Percentiles rank a stretch among this genome's conserved stretches.
Conservation (phyloP, 1,140 invertebrate species). For the Drosophila arawakana region DNA sequence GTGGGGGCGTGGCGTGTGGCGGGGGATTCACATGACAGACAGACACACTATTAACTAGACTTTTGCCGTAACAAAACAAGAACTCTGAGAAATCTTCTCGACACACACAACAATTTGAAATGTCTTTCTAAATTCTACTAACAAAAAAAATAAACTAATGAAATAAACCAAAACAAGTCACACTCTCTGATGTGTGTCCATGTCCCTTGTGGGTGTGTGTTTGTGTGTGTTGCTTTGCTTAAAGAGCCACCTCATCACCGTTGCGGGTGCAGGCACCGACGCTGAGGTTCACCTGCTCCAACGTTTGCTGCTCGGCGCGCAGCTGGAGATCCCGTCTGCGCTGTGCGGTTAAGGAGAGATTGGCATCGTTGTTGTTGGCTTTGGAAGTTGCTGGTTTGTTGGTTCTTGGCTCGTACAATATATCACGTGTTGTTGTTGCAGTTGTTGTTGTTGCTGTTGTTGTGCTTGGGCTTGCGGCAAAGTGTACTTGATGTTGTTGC, state of each 20-base stretch:
- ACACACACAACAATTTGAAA: slow-evolving; percentile 17
- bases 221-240: slow-evolving; percentile 21
- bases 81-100: slow-evolving; percentile 13
- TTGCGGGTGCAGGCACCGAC: slow-evolving; percentile 60
- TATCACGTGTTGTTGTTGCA: slow-evolving; percentile 66
- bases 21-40: slow-evolving; percentile 2
- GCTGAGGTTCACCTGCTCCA: slow-evolving; percentile 66
- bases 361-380: slow-evolving; percentile 41
- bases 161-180: no score
- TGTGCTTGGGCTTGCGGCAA: background rate
- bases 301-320: slow-evolving; percentile 66
- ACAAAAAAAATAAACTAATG: slow-evolving; percentile 11
- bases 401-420: slow-evolving; percentile 70
- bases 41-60: slow-evolving; percentile 14
- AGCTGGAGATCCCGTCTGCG: slow-evolving; percentile 70
- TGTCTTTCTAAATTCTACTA: slow-evolving; percentile 60
- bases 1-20: slow-evolving; percentile 3
- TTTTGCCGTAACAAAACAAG: slow-evolving; percentile 23
- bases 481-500: slow-evolving; percentile 25
- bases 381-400: slow-evolving; percentile 65
- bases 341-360: slow-evolving; percentile 71
- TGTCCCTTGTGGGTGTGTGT: no score
- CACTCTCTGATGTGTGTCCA: no score
- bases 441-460: slow-evolving; percentile 35
- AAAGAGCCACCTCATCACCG: slow-evolving; percentile 77